Conservation (phyloP, 2,888 invertebrate genomes). For the Eristalinus aeneus region DNA sequence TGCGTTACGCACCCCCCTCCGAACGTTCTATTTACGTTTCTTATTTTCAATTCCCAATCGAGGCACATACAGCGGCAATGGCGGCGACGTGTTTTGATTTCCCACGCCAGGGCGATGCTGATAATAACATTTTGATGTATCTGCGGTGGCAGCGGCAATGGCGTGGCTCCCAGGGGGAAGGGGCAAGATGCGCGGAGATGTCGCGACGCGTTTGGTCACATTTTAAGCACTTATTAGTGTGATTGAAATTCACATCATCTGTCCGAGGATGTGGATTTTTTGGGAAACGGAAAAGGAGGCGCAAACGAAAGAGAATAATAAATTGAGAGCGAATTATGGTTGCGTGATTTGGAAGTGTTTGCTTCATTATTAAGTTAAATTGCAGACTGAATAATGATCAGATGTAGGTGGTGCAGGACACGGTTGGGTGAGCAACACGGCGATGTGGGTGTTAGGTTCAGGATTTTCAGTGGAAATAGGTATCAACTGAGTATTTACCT, state of each 20-base stretch:
- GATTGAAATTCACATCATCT: slow-evolving; percentile 43
- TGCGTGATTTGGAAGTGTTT: slow-evolving; percentile 58
- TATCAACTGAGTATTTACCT: too few relatives aligned
- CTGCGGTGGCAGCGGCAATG: background rate
- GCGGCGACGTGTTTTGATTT: slow-evolving; percentile 56
- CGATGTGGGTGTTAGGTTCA: too few relatives aligned
- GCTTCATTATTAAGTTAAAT: slow-evolving; percentile 54
- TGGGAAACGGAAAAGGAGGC: background rate
- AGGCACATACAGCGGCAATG: slow-evolving; percentile 17
- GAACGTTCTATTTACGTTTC: slow-evolving; percentile 44
- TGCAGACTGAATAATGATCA: slow-evolving; percentile 34
- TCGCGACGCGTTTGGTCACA: slow-evolving; percentile 31
- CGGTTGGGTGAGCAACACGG: too few relatives aligned
- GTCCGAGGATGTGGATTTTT: background rate
- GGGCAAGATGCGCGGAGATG: background rate
- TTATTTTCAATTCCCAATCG: slow-evolving; percentile 48
- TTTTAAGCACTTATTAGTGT: slow-evolving; percentile 45
- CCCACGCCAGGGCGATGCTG: slow-evolving; percentile 22
- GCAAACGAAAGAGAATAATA: slow-evolving; percentile 12
- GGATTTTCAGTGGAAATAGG: too few relatives aligned
- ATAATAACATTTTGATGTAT: slow-evolving; percentile 48
- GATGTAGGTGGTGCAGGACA: background rate
- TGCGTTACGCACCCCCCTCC: background rate
- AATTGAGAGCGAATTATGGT: slow-evolving; percentile 45
- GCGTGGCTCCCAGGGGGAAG: background rate